A percentile compares a stretch with the other conserved stretches of the same genome.
These are phyloP conservation scores for Synaphobranchus kaupii DNA, from an alignment of 2,797 vertebrate genomes.

Conservation along the genomic window DNA sequence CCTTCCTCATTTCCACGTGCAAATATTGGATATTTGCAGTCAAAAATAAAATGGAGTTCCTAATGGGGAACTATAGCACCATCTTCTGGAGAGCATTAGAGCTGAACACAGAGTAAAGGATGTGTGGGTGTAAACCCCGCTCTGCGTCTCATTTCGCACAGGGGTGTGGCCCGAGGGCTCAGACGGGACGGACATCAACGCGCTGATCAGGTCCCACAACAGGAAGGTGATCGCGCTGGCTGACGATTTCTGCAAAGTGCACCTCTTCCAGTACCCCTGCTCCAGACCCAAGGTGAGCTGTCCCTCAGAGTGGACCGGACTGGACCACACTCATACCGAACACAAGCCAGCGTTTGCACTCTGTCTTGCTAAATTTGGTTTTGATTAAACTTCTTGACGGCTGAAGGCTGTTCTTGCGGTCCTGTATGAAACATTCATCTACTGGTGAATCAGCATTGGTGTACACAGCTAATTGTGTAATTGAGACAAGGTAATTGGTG, in stretches of 20 bases:
- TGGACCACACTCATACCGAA: not conserved
- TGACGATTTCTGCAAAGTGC: conserved; percentile 98
- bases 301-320: not conserved
- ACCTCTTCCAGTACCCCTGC: conserved; percentile 95
- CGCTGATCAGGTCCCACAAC: conserved; percentile 88
- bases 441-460: not conserved
- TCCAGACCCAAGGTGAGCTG: conserved; percentile 87
- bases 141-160: conserved; percentile 50
- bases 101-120: not conserved
- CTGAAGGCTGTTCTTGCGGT: not conserved
- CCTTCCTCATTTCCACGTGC: not conserved
- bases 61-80: not conserved
- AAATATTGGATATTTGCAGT: not conserved
- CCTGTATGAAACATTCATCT: not conserved
- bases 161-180: conserved; percentile 98
- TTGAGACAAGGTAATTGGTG: not conserved
- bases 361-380: not conserved
- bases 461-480: not conserved
- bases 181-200: conserved; percentile 97
- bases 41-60: not conserved
- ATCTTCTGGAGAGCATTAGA: not conserved
- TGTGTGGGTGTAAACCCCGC: not conserved
- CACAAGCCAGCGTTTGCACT: not conserved
- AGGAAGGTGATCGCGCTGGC: conserved; percentile 93
- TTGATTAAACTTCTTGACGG: not conserved